Percentiles rank a stretch among this genome's conserved stretches.
These are phyloP conservation scores for Rhea pennata DNA, from an alignment of 2,113 vertebrate genomes.

Conservation along the genomic window DNA sequence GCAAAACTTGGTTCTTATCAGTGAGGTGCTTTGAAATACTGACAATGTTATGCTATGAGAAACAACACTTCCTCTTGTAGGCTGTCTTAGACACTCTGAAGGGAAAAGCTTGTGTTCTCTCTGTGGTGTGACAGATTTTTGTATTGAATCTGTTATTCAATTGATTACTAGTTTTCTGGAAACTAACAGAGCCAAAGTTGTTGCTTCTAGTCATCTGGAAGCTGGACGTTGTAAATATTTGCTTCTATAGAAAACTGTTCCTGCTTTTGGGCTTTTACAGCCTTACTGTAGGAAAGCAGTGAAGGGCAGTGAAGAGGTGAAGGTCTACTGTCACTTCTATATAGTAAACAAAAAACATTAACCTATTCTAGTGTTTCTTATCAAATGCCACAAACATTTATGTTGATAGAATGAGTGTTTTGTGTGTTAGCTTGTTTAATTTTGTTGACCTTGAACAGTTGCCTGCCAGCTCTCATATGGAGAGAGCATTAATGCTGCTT, in stretches of 20 bases:
- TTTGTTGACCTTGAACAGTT: not conserved
- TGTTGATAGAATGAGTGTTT: not conserved
- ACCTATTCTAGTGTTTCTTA: not conserved
- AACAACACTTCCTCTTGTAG: not conserved
- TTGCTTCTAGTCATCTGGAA: not conserved
- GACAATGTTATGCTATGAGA: fast-evolving
- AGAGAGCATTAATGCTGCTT: not conserved
- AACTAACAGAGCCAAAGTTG: not conserved
- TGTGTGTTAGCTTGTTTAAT: not conserved
- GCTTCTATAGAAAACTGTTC: not conserved
- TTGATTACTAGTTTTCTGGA: not conserved
- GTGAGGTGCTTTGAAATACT: not conserved
- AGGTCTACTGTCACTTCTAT: not conserved
- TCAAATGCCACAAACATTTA: not conserved
- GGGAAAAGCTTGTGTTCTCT: not conserved
- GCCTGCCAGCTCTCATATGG: not conserved
- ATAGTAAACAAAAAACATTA: not conserved
- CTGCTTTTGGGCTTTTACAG: not conserved
- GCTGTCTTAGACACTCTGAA: not conserved
- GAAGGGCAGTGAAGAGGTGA: not conserved
- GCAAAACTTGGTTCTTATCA: not conserved
- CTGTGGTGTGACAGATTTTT: not conserved
- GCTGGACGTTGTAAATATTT: not conserved
- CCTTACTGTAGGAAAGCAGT: not conserved
- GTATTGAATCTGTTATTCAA: not conserved